These are phyloP conservation scores for Regulus satrapa DNA, from an alignment of 2,113 vertebrate genomes.

Conservation along the genomic window DNA sequence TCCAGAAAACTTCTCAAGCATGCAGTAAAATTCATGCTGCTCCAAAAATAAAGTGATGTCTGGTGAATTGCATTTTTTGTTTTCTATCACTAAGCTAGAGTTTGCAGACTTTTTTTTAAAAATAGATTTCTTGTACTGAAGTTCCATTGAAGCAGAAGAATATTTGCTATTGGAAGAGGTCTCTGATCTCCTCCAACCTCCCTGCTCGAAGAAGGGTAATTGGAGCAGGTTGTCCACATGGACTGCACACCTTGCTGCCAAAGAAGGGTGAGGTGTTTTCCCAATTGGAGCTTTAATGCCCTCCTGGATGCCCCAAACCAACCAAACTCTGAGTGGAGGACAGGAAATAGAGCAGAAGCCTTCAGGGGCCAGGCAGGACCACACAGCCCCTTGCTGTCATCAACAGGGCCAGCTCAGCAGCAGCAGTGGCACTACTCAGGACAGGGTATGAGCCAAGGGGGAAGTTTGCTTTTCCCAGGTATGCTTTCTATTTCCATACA, in stretches of 20 bases:
- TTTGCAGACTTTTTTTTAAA: not conserved
- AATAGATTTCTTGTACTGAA: not conserved
- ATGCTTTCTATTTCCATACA: not conserved
- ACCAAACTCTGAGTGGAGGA: not conserved
- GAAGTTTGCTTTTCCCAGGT: not conserved
- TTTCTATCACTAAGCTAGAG: not conserved
- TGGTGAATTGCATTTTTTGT: not conserved
- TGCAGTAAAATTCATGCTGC: not conserved
- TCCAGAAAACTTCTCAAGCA: not conserved
- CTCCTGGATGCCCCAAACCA: slow-evolving; percentile 32
- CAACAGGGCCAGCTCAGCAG: not conserved
- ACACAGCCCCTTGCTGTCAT: not conserved
- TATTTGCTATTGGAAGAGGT: not conserved
- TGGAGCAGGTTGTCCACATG: not conserved
- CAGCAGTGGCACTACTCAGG: not conserved
- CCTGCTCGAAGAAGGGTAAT: not conserved
- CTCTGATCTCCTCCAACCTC: not conserved
- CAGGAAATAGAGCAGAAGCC: slow-evolving; percentile 19
- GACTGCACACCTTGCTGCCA: too few species aligned
- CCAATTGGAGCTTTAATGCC: too few species aligned
- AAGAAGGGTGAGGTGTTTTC: too few species aligned
- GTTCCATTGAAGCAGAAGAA: not conserved
- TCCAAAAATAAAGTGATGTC: not conserved
- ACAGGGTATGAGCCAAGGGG: not conserved
- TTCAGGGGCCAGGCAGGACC: not conserved